Base-by-base conservation (phyloP, 2,113 vertebrate genomes). In the Corapipo altera region DNA sequence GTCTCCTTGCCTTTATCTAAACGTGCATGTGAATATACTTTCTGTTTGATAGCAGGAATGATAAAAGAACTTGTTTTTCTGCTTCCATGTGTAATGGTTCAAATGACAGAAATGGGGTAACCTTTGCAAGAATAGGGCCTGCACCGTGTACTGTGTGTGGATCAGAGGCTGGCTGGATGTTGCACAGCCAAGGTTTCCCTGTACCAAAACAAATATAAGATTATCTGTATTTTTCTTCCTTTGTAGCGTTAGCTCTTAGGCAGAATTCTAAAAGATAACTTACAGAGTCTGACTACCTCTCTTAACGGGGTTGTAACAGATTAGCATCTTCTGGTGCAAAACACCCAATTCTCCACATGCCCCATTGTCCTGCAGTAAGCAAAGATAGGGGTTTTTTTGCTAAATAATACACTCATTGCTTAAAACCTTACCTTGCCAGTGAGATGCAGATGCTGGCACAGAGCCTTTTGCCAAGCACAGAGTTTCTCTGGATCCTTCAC, bases 401-500 rank as follows among this genome's bases (percentile, higher is more conserved):
- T 33, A 33, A 52, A 35, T 37, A 91, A 66, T 2, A 52, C 6
- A 74, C 52, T 5, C 5, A 9, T 5, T 74, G 43, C 54, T 48
- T 51, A 58, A 71, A 73, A 61, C 6, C 79, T 96, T 98, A 99
- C 99, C 98, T 99, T 99, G 91, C 99, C 99, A 8, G 98, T 99
- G 82, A 99, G 97, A 67, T 97, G 97, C 28, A 99, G 98, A 70
- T 97, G 98, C 94, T 98, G 98, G 97, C 99, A 99, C 59, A 99
- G 95, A 75, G 98, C 97, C 96, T 97, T 98, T 95, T 99, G 99
- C 99, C 99, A 99, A 44, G 97, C 97, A 93, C 98, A 98, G 95
- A 99, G 91, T 69, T 97, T 89, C 9, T 98, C 98, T 7, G 99
- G 99, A 55, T 99, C 97, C 43, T 98, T 95, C 52, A 99, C 85